Conservation (phyloP, 1,140 invertebrate species). For the Papilio machaon region DNA sequence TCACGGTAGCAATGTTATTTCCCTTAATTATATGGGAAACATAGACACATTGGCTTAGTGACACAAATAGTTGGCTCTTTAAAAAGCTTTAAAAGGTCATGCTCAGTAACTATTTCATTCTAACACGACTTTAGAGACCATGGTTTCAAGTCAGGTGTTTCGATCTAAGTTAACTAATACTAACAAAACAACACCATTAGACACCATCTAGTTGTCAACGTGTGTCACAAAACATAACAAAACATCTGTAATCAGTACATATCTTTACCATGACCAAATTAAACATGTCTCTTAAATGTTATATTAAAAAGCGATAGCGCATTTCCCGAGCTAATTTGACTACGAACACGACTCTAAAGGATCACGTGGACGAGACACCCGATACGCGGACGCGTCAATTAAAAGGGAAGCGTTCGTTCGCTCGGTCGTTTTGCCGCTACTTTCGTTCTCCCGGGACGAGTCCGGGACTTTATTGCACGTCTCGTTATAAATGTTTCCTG, state of each 20-base stretch:
- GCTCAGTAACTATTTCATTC: background rate
- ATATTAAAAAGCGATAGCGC: background rate
- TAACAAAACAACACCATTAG: no score
- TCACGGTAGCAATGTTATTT: background rate
- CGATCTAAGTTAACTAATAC: no score
- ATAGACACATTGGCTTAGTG: background rate
- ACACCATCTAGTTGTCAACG: no score
- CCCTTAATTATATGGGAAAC: background rate
- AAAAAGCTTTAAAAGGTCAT: background rate
- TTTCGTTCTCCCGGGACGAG: constrained; percentile 19
- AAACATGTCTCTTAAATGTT: no score
- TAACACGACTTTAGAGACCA: background rate
- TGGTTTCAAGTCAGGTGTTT: no score
- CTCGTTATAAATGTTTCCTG: constrained; percentile 21
- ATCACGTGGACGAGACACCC: constrained; percentile 14
- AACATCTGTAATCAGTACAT: no score
- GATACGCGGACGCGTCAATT: constrained; percentile 32
- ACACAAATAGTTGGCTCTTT: background rate
- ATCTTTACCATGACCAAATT: no score
- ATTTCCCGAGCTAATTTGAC: constrained; percentile 2
- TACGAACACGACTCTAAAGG: background rate
- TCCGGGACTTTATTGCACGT: constrained; percentile 16
- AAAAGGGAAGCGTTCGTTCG: constrained; percentile 13
- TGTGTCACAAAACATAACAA: no score
- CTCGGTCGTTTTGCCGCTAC: constrained; percentile 22